Evolutionary conservation across 2,113 vertebrate species (phyloP).

Genomic region (Eidolon helvum): DNA sequence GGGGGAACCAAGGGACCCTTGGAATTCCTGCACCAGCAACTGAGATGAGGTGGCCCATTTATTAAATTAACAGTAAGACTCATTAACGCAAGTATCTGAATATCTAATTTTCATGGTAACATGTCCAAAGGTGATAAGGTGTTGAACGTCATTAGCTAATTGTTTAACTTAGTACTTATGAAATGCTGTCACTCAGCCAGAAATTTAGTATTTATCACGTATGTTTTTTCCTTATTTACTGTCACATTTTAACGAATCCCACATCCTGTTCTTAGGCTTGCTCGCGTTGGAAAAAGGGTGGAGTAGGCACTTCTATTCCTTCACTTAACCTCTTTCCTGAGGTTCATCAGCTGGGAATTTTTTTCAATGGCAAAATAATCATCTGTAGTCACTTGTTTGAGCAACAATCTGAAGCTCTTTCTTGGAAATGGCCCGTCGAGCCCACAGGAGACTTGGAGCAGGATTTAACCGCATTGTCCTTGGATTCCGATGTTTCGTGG

Average conservation of each 20-base stretch:
- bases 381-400: background rate
- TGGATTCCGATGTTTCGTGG: background rate
- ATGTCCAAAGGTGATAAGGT: background rate
- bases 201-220: background rate
- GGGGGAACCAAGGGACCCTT: background rate
- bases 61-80: background rate
- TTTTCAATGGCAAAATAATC: slow-evolving; percentile 53
- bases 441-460: background rate
- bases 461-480: background rate
- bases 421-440: background rate
- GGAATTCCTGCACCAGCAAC: background rate
- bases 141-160: background rate
- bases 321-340: slow-evolving; percentile 59
- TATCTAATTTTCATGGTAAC: background rate
- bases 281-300: background rate
- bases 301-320: slow-evolving; percentile 23
- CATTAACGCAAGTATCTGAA: background rate
- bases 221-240: slow-evolving; percentile 22
- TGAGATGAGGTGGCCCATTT: background rate
- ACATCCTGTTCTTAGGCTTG: background rate
- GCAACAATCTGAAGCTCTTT: background rate
- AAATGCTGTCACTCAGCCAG: background rate
- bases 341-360: slow-evolving; percentile 68
- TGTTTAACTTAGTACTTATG: background rate
- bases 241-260: slow-evolving; percentile 64